Base-by-base conservation (phyloP, 2,888 invertebrate species). In the Athripsodes cinereus region DNA sequence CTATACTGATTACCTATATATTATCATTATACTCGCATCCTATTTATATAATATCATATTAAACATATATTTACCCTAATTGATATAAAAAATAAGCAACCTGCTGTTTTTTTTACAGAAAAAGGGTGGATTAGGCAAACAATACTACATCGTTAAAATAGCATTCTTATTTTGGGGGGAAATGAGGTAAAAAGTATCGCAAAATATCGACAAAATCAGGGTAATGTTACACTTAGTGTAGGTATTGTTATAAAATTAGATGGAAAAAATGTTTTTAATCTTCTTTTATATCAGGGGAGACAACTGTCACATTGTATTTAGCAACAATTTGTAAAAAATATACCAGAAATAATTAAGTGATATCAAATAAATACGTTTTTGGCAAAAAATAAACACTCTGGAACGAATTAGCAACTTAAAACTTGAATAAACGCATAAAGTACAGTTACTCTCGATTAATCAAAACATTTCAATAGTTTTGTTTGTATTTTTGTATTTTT, bases 111-210 rank as follows among this genome's bases (percentile, higher is more conserved):
- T 40, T 58, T 53, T 52, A 10, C 16, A 54, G 54, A 40, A 57
- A 54, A 58, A 56, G 52, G 52, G 44, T 57, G 60, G 55, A 55
- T 57, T 8, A 13, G 40, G 13, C 40, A 40, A 40, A 40, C 5
- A 8, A 40, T 40, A 40, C 5, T 13, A 26, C 26, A 26, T 26
- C 31, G 11, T 40, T 50, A 51, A 48, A 46, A 55, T 35, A 55
- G 50, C 26, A 50, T 62, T 59, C 60, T 60, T 58, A 62, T 58
- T 60, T 62, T 61, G 48, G 61, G 60, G 60, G 47, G 57, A 60
- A 60, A 60, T 21, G 18, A 13, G 52, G 53, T 50, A 31, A 60
- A 57, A 60, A 47, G 18, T 40, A 48, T 57, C 35, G 46, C 52
- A 54, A 56, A 40, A 40, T 40, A 16, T 40, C 16, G n/a, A 40